These are phyloP conservation scores for Latrodectus hesperus DNA, from an alignment of 2,888 invertebrate species.

Conservation along the genomic window DNA sequence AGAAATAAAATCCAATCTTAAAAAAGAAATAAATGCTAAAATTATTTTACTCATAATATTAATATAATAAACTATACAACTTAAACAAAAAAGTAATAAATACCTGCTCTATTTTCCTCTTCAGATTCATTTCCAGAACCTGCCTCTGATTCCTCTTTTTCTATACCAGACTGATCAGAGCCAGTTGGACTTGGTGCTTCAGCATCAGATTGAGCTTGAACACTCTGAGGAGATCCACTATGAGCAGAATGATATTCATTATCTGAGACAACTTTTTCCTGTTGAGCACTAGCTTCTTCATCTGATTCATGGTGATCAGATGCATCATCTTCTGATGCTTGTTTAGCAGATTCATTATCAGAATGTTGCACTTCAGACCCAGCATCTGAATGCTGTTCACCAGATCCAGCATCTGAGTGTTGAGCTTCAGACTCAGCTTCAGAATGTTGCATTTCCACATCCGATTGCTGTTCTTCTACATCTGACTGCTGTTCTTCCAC, in stretches of 20 bases:
- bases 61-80: background rate
- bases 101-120: constrained; percentile 44
- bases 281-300: constrained; percentile 9
- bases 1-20: too few species aligned
- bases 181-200: constrained; percentile 11
- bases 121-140: constrained; percentile 57
- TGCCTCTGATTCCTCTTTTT: constrained; percentile 29
- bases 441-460: constrained; percentile 24
- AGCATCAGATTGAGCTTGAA: constrained; percentile 22
- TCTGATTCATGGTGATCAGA: constrained; percentile 46
- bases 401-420: constrained; percentile 28
- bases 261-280: constrained; percentile 6
- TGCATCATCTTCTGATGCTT: constrained; percentile 7
- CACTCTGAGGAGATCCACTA: constrained; percentile 19
- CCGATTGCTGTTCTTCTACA: constrained; percentile 29
- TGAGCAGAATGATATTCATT: constrained; percentile 10
- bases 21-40: too few species aligned
- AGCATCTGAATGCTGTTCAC: constrained; percentile 12
- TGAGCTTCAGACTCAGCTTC: constrained; percentile 31
- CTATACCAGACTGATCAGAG: constrained; percentile 50
- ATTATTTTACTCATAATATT: too few species aligned
- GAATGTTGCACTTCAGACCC: constrained; percentile 19
- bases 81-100: background rate
- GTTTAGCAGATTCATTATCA: constrained; percentile 16
- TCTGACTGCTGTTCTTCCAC: constrained; percentile 37